Evolutionary conservation across 2,113 vertebrate species (phyloP).

Genomic region (Nothobranchius furzeri): DNA sequence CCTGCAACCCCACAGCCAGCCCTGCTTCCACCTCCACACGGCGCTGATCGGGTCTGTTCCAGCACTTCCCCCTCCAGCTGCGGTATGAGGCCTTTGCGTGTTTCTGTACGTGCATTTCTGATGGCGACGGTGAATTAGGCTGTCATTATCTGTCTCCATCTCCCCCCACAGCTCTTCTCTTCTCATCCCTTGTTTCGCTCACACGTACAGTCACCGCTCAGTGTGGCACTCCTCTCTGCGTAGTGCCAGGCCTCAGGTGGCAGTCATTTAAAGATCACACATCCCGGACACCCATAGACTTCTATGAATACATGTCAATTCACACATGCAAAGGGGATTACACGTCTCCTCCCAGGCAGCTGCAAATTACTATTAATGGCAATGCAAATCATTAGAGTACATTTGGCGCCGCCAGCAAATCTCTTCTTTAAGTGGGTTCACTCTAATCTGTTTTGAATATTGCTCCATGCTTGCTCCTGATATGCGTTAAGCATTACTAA

Average conservation of each 20-base stretch:
- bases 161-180: slow-evolving; percentile 41
- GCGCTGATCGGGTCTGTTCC: slow-evolving; percentile 55
- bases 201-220: slow-evolving; percentile 46
- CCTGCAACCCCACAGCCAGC: slow-evolving; percentile 41
- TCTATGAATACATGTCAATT: slow-evolving; percentile 78
- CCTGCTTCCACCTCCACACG: slow-evolving; percentile 64
- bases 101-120: slow-evolving; percentile 53
- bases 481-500: slow-evolving; percentile 46
- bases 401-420: slow-evolving; percentile 56
- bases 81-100: slow-evolving; percentile 46
- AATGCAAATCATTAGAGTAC: slow-evolving; percentile 76
- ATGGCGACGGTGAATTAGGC: slow-evolving; percentile 62
- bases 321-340: slow-evolving; percentile 78
- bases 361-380: slow-evolving; percentile 79
- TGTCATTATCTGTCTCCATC: slow-evolving; percentile 67
- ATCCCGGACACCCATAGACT: slow-evolving; percentile 69
- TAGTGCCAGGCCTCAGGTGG: slow-evolving; percentile 77
- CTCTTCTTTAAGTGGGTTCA: slow-evolving; percentile 57
- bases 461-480: slow-evolving; percentile 48
- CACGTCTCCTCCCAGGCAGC: slow-evolving; percentile 70
- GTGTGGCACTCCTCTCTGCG: slow-evolving; percentile 57
- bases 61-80: slow-evolving; percentile 59
- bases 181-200: slow-evolving; percentile 29
- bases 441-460: slow-evolving; percentile 71
- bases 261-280: slow-evolving; percentile 84